Conservation (phyloP, 2,797 vertebrate genomes). For the Melanotaenia parkinsoni region DNA sequence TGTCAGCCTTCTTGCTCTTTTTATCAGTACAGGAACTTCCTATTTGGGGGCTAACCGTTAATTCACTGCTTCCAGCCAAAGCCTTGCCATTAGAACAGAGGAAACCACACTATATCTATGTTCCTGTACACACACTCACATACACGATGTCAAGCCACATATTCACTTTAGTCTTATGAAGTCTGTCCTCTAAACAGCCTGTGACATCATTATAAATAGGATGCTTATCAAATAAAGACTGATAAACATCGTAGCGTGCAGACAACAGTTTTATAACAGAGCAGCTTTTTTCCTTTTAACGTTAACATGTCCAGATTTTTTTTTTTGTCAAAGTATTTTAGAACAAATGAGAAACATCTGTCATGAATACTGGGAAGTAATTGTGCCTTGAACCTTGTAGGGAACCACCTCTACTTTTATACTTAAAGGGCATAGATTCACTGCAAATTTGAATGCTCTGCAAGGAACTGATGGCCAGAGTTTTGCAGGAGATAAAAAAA, state of each 20-base stretch:
- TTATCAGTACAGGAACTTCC: conserved; percentile 75
- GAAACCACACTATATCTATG: conserved; percentile 73
- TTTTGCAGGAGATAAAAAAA: too few relatives aligned
- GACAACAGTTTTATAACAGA: too few relatives aligned
- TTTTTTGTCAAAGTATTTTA: background rate
- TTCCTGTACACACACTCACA: conserved; percentile 22
- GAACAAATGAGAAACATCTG: too few relatives aligned
- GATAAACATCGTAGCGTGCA: background rate
- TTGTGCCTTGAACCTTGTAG: too few relatives aligned
- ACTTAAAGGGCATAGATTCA: too few relatives aligned
- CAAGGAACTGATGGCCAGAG: too few relatives aligned
- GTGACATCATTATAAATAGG: conserved; percentile 24
- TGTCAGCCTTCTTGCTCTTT: conserved; percentile 41
- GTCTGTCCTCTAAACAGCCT: conserved; percentile 19
- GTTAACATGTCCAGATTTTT: background rate
- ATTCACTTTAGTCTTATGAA: conserved; percentile 23
- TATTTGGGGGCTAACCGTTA: conserved; percentile 73
- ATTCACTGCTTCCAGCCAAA: conserved; percentile 60
- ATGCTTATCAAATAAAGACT: conserved; percentile 11
- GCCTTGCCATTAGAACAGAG: conserved; percentile 60
- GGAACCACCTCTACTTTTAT: too few relatives aligned
- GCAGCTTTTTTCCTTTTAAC: too few relatives aligned
- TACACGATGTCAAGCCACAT: background rate
- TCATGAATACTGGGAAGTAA: too few relatives aligned
- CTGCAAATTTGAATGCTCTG: too few relatives aligned